These are phyloP conservation scores for Drosophila affinis DNA, from an alignment of 2,888 invertebrate genomes.

Conservation along the genomic window DNA sequence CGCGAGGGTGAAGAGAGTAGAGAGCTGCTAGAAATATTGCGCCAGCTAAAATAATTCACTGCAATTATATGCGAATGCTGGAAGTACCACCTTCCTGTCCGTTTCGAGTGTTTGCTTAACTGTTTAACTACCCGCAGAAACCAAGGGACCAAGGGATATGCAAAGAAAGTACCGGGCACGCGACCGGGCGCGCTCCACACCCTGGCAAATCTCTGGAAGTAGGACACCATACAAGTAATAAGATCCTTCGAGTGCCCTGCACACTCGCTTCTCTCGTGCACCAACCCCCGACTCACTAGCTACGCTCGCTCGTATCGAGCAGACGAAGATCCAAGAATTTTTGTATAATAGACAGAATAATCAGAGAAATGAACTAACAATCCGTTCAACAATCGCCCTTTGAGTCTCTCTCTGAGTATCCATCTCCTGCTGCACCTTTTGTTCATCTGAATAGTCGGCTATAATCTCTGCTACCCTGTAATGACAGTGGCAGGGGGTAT, in stretches of 20 bases:
- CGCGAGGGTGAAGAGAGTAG: no score
- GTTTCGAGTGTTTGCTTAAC: slow-evolving; percentile 26
- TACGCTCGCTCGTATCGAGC: no score
- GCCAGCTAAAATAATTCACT: slow-evolving; percentile 44
- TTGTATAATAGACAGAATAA: no score
- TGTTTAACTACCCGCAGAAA: slow-evolving; percentile 22
- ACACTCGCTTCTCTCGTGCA: no score
- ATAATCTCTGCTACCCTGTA: slow-evolving; percentile 12
- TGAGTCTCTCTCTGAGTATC: no score
- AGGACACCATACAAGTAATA: no score
- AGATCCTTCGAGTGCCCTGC: no score
- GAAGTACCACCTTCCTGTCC: slow-evolving; percentile 4
- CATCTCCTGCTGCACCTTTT: background rate
- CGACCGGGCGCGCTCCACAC: background rate
- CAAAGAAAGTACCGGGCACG: background rate
- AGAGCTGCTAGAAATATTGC: slow-evolving; percentile 32
- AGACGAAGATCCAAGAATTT: no score
- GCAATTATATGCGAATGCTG: slow-evolving; percentile 46
- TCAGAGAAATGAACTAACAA: no score
- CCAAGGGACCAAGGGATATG: background rate
- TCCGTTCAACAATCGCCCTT: no score
- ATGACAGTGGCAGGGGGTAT: background rate
- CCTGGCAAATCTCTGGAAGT: background rate
- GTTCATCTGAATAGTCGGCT: background rate
- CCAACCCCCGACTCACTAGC: no score